A percentile compares a stretch with the other conserved stretches of the same genome.
These are phyloP conservation scores for Phortica variegata DNA, from an alignment of 1,140 invertebrate species.

Conservation along the genomic window DNA sequence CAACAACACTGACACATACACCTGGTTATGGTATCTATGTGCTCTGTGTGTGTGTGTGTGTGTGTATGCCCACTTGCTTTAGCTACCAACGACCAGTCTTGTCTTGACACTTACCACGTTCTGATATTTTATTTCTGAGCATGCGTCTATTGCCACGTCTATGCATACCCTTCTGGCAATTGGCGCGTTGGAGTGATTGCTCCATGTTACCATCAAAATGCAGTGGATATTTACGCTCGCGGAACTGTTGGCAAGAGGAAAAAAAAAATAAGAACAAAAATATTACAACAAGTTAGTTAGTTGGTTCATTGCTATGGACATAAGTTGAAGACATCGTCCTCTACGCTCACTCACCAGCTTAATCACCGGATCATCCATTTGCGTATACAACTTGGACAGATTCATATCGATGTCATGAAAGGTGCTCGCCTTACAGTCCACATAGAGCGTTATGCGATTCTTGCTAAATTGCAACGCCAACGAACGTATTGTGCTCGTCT, in stretches of 20 bases:
- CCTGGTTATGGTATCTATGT: no score
- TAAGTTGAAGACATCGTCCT: neutral
- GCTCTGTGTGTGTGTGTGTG: no score
- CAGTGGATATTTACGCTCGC: constrained; percentile 60
- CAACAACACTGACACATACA: constrained; percentile 3
- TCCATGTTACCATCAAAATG: constrained; percentile 57
- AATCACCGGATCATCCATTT: constrained; percentile 55
- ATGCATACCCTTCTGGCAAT: constrained; percentile 50
- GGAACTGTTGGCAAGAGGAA: constrained; percentile 45
- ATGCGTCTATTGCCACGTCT: constrained; percentile 43
- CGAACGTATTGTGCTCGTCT: constrained; percentile 53
- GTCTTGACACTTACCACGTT: constrained; percentile 43
- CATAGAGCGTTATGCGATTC: constrained; percentile 45
- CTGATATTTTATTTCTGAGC: constrained; percentile 50
- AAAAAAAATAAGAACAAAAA: constrained; percentile 18
- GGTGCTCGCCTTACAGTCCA: constrained; percentile 54
- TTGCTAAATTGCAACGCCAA: constrained; percentile 49
- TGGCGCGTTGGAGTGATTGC: constrained; percentile 48
- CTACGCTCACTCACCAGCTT: constrained; percentile 45
- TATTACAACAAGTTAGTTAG: neutral
- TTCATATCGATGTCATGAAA: constrained; percentile 49
- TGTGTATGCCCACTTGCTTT: no score
- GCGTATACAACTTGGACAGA: constrained; percentile 48
- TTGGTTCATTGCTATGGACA: no score
- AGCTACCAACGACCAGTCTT: no score